Evolutionary conservation across 2,888 invertebrate species (phyloP), one percentile per base, ranked within the genome.

Genomic region (Melitaea athalia): DNA sequence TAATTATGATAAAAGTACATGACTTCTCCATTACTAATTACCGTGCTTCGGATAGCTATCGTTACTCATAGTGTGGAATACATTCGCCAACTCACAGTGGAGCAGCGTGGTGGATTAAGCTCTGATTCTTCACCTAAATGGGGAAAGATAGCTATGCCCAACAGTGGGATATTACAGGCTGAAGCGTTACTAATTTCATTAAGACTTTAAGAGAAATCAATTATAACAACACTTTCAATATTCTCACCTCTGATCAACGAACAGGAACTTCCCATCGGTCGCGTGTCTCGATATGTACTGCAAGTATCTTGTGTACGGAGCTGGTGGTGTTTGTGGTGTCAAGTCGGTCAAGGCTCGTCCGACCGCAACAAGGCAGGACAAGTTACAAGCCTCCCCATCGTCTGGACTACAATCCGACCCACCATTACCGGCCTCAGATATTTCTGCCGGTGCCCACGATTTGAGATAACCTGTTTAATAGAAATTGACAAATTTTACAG

Each of bases 181-280:
- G 38, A 38, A 7, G 8, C 38, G 8, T 5, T 38, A 38, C 24
- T 24, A 24, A 24, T 24, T 24, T 24, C 24, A 24, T 24, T 24
- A 24, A 24, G 24, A 24, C 3, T 3, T 24, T 24, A 24, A 24
- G 24, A 24, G 3, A 24, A 24, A 24, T 2, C 24, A 24, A 24
- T 24, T 24, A n/a, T n/a, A n/a, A n/a, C n/a, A n/a, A n/a, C n/a
- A 47, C 12, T 5, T 47, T 43, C 3, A 43, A 6, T 12, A 31
- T n/a, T 15, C 59, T 65, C 14, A 74, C 98, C 97, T 96, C 87
- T 98, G 98, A 85, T 98, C 98, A 5, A 98, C 96, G 83, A 97
- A 98, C 5, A 98, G 91, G 88, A 98, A 98, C 88, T 98, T 98
- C 6, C 98, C 98, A 83, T 98, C 98, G 64, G 96, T 94, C 0